Base-by-base conservation (phyloP, 1,140 invertebrate species). In the Venturia canescens region DNA sequence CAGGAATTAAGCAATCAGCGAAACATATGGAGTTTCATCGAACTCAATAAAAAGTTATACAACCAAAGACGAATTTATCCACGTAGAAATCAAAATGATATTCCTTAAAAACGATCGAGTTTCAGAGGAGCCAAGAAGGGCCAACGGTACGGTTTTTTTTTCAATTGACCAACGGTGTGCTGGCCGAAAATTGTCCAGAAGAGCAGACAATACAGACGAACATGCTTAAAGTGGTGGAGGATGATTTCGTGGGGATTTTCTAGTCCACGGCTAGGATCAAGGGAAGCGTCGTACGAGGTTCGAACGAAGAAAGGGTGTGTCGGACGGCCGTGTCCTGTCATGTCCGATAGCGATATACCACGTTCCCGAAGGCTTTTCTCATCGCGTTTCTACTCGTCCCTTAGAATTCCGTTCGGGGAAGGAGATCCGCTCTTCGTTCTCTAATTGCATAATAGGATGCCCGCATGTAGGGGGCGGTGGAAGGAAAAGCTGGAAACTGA, bases 301-400 rank as follows among this genome's bases (percentile, higher is more conserved):
- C 84, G 89, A 91, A 92, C 91, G 90, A 91, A 92, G 91, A 92
- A 91, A 92, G 90, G 91, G 90, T 91, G 91, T 92, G 91, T 92
- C 91, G 87, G 90, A 88, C 88, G 88, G 89, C 84, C 90, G 86
- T 92, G 90, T 92, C 88, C 90, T 91, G 90, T 90, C 90, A 90
- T 90, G 90, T 91, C 88, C 90, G 90, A 91, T 91, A 90, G 87
- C 88, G 89, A 90, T 91, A 90, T 91, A 90, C 89, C 88, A 89
- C 74, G 66, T 77, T 69, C 74, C 63, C 0, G n/a, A 21, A 29
- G 29, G 63, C 27, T 66, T 66, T 18, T 57, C 34, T 60, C 50
- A 34, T 67, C 11, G 31, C 50, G 48, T 34, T 44, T 31, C 53
- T 18, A 60, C 11, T 87, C 84, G 85, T 90, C 88, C 89, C 89